phyloP scores from a whole-genome alignment of 2,888 invertebrate species.

The Lithodes maja region DNA sequence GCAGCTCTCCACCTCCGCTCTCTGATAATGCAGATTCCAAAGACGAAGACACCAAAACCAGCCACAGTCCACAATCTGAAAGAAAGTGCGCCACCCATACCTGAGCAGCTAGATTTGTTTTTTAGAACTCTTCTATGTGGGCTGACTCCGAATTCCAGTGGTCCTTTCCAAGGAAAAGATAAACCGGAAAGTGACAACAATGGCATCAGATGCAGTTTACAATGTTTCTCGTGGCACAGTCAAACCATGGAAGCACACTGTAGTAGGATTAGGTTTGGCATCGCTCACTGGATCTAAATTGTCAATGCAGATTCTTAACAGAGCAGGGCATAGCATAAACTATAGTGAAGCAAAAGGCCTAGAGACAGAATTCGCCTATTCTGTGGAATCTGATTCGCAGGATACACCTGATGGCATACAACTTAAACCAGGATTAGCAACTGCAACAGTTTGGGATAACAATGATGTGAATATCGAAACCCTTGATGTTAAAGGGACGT shows the following conservation, averaged over 20 bases:
- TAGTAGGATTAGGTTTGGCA: conserved; percentile 14
- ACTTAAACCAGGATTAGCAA: neutral
- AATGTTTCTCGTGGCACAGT: neutral
- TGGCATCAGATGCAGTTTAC: conserved; percentile 15
- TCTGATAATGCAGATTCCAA: conserved; percentile 1
- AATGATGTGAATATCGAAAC: conserved; percentile 9
- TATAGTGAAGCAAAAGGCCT: neutral
- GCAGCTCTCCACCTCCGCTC: conserved; percentile 16
- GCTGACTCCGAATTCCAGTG: conserved; percentile 4
- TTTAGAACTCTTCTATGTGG: conserved; percentile 17
- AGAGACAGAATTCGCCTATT: conserved; percentile 15
- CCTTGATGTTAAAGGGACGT: neutral
- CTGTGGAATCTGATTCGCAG: neutral
- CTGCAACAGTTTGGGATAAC: conserved; percentile 7
- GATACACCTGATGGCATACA: conserved; percentile 3
- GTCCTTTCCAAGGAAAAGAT: neutral
- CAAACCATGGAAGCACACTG: conserved; percentile 22
- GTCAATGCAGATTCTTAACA: neutral
- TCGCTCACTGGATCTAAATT: conserved; percentile 11
- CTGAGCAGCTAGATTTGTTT: conserved; percentile 30
- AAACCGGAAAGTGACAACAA: neutral
- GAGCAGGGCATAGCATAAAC: neutral
- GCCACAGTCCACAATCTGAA: conserved; percentile 2
- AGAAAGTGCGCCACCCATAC: conserved; percentile 26
- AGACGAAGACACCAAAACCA: neutral